A percentile compares a stretch with the other conserved stretches of the same genome.
These are phyloP conservation scores for Thymallus thymallus DNA, from an alignment of 2,113 vertebrate species.

Conservation along the genomic window DNA sequence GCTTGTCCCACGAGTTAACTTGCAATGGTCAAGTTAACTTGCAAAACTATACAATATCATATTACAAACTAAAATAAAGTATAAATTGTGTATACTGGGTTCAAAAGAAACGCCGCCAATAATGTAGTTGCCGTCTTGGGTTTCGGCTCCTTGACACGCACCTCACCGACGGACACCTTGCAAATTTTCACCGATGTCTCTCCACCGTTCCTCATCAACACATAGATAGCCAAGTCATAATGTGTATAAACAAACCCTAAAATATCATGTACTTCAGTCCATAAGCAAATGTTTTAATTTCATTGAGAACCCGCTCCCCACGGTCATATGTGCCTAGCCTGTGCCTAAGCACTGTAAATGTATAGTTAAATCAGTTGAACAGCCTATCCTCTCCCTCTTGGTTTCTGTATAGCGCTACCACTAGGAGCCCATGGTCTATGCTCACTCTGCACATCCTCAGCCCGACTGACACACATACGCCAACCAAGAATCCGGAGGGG, in stretches of 20 bases:
- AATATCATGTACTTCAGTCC: slow-evolving; percentile 29
- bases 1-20: slow-evolving; percentile 41
- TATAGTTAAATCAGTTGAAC: slow-evolving; percentile 54
- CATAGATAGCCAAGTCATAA: slow-evolving; percentile 22
- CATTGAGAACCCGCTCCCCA: slow-evolving; percentile 31
- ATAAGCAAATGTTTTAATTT: slow-evolving; percentile 45
- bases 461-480: slow-evolving; percentile 55
- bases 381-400: slow-evolving; percentile 38
- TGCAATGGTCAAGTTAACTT: slow-evolving; percentile 15
- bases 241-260: slow-evolving; percentile 25
- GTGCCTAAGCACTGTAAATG: slow-evolving; percentile 40
- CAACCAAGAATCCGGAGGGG: slow-evolving; percentile 44
- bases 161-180: slow-evolving; percentile 50
- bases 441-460: slow-evolving; percentile 63
- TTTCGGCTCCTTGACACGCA: slow-evolving; percentile 42
- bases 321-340: slow-evolving; percentile 42
- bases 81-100: slow-evolving; percentile 1
- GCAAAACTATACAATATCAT: neutral
- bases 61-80: neutral
- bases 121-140: neutral
- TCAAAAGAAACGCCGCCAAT: slow-evolving; percentile 18
- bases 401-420: slow-evolving; percentile 53
- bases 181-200: slow-evolving; percentile 43
- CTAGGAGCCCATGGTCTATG: slow-evolving; percentile 66
- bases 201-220: slow-evolving; percentile 29